Conservation (phyloP, 2,113 vertebrate species). For the Progne subis region DNA sequence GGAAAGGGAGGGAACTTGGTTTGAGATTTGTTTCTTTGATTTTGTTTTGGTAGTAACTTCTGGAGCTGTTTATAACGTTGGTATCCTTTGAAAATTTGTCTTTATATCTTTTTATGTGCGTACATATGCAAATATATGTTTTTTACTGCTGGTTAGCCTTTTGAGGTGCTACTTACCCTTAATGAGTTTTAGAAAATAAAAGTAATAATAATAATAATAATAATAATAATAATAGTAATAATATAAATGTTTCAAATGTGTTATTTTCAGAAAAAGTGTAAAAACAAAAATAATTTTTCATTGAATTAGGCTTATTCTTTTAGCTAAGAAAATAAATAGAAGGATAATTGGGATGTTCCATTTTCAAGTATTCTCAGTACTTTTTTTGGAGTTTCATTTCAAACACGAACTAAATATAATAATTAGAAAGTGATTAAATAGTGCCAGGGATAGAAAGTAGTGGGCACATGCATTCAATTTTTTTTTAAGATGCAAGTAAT, state of each 20-base stretch:
- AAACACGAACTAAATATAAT: not conserved
- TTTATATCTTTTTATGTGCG: not conserved
- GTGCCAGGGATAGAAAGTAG: not conserved
- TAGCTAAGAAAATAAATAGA: not conserved
- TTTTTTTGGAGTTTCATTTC: not conserved
- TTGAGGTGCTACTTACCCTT: not conserved
- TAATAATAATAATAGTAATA: too few species aligned
- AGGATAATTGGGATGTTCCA: not conserved
- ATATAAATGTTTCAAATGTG: rapidly evolving
- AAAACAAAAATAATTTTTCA: not conserved
- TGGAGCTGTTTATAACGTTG: not conserved
- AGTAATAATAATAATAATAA: not conserved
- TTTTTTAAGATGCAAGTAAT: not conserved
- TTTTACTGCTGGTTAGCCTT: not conserved
- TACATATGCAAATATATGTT: not conserved
- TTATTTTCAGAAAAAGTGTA: not conserved
- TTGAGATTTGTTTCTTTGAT: not conserved
- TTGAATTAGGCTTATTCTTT: not conserved
- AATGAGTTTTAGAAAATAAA: not conserved
- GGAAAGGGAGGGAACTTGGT: rapidly evolving
- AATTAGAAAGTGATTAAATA: not conserved
- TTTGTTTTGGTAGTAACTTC: not conserved
- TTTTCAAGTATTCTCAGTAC: not conserved
- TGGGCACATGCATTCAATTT: not conserved
- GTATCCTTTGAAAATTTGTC: not conserved